A percentile compares a stretch with the other conserved stretches of the same genome.
These are phyloP conservation scores for Microtus pennsylvanicus DNA, from an alignment of 2,113 vertebrate genomes.

Conservation along the genomic window DNA sequence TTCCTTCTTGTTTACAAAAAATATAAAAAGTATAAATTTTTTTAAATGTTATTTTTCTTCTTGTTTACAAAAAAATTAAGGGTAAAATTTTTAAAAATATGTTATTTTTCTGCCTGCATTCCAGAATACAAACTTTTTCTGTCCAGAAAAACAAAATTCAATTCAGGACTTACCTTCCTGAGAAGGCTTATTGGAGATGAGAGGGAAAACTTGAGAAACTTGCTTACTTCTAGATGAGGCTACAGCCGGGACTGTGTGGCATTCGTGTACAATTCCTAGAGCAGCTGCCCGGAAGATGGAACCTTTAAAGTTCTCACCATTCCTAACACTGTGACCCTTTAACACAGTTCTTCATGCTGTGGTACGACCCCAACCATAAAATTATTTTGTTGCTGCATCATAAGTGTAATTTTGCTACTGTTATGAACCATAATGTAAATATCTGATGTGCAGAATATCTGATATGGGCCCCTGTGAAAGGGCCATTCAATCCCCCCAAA, in stretches of 20 bases:
- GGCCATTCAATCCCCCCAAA: neutral
- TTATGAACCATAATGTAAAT: neutral
- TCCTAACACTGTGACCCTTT: neutral
- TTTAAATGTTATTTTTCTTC: slow-evolving; percentile 7
- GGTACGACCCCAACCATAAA: neutral
- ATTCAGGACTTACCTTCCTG: neutral
- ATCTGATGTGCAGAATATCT: neutral
- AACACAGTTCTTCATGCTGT: neutral
- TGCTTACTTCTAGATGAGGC: neutral
- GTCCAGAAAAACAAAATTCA: neutral
- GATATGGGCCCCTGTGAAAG: neutral
- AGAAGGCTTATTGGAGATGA: slow-evolving; percentile 5
- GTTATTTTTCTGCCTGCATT: neutral
- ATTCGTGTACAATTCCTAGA: neutral
- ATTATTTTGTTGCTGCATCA: neutral
- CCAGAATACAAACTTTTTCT: neutral
- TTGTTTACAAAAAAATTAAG: neutral
- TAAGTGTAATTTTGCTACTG: neutral
- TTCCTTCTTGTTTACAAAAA: slow-evolving; percentile 13
- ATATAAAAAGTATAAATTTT: neutral
- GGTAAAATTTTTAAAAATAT: too few species aligned
- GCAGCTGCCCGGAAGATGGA: neutral
- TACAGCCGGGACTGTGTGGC: neutral
- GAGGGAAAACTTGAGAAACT: neutral
- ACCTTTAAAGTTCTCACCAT: neutral